Conservation (phyloP, 92 coral and sea anemone genomes). For the Muricea muricata region DNA sequence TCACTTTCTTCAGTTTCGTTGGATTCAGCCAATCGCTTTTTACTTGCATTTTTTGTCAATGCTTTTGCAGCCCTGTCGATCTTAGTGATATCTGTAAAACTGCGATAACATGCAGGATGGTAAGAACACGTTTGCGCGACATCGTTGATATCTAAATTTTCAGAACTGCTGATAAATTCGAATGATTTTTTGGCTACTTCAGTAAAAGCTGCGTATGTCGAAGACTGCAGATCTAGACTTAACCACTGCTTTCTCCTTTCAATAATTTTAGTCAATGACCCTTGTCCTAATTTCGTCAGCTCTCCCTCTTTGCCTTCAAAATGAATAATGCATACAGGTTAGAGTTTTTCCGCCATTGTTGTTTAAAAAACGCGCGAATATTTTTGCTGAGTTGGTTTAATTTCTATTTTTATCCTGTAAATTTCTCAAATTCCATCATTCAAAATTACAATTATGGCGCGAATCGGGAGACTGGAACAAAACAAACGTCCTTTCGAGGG, state of each 20-base stretch:
- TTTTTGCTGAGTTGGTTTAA: too few relatives aligned
- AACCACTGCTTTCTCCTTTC: slow-evolving; percentile 4
- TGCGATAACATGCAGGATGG: not conserved
- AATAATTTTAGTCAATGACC: not conserved
- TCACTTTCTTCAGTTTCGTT: not conserved
- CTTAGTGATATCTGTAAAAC: slow-evolving; percentile 21
- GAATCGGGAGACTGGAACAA: not conserved
- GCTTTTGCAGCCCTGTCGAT: not conserved
- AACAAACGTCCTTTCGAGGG: too few relatives aligned
- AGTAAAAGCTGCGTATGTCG: not conserved
- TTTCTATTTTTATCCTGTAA: not conserved
- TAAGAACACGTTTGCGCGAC: not conserved
- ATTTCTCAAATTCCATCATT: not conserved
- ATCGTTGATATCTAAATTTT: not conserved
- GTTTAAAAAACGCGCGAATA: too few relatives aligned
- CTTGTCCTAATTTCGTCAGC: not conserved
- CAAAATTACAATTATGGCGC: not conserved
- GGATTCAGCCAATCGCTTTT: not conserved
- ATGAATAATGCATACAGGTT: not conserved
- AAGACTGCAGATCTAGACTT: not conserved
- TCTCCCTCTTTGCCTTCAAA: slow-evolving; percentile 8
- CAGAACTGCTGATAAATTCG: not conserved
- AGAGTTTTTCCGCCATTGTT: not conserved
- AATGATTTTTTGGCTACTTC: not conserved
- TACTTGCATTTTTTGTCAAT: not conserved